Base-by-base conservation (phyloP, 1,140 invertebrate species). In the Cydia amplana region DNA sequence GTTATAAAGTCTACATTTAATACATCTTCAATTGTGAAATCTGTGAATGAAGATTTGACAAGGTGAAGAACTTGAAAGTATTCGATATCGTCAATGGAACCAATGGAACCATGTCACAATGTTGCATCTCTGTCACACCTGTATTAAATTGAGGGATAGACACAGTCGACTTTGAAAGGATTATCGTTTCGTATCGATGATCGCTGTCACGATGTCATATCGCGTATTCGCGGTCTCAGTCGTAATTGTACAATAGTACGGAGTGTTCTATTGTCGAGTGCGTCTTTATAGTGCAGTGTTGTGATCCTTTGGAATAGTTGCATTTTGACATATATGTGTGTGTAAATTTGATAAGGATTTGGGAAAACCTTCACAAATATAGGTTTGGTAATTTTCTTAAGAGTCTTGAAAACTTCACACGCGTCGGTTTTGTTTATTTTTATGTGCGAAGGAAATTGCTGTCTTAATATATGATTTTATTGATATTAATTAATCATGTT, bases 1-100 rank as follows among this genome's bases (percentile, higher is more conserved):
- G n/a, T 60, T 9, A 60, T 60, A 23, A 20, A 23, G 55, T 60
- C 20, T n/a, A 51, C 10, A 23, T 60, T 60, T 60, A 10, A 60
- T 23, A 5, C 20, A n/a, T 23, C 55, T 40, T 40, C 9, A 10
- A 5, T 9, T 60, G n/a, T n/a, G n/a, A n/a, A n/a, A n/a, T n/a
- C n/a, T n/a, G n/a, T 51, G 16, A 60, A 60, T 20, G 7, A 60
- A 60, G 51, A 43, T 60, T 60, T 60, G 51, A 60, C 51, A 60
- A 10, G n/a, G 7, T 60, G 18, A 60, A 60, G n/a, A 55, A 18
- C 6, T 23, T 46, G 43, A 2, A 46, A 43, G 12, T 46, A 46
- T 46, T 46, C 43, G 9, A 20, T 60, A 60, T 23, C 20, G 18
- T 20, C 7, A 60, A 60, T 10, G 9, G 55, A 60, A 60, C 55